A percentile compares a stretch with the other conserved stretches of the same genome.
These are phyloP conservation scores for Prunella fulvescens DNA, from an alignment of 2,113 vertebrate genomes.

Conservation along the genomic window DNA sequence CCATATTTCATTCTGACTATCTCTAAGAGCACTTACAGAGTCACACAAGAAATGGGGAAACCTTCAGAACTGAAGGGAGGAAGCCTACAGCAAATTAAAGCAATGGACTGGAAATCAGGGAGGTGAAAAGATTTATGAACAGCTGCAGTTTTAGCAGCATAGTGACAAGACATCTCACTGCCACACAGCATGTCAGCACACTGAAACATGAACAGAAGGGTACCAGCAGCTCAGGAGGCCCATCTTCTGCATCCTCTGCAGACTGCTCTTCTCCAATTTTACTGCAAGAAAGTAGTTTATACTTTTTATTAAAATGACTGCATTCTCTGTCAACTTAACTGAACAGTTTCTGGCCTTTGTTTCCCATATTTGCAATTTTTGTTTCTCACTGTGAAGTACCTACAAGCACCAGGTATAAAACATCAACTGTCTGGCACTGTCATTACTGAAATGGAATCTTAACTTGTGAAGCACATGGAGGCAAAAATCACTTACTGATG, in stretches of 20 bases:
- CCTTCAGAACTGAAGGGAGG: neutral
- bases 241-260: slow-evolving; percentile 92
- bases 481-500: neutral
- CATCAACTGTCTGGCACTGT: neutral
- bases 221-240: slow-evolving; percentile 91
- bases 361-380: neutral
- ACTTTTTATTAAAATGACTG: neutral
- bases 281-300: slow-evolving; percentile 65
- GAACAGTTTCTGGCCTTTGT: neutral
- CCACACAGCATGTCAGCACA: neutral
- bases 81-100: neutral
- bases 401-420: neutral
- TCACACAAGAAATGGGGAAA: neutral
- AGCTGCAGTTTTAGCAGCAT: neutral
- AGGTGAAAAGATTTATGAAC: neutral
- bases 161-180: neutral
- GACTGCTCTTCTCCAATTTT: slow-evolving; percentile 96
- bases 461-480: neutral
- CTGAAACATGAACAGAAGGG: neutral
- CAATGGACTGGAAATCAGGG: neutral
- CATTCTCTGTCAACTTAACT: neutral
- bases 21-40: neutral
- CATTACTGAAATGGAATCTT: neutral
- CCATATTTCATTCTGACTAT: neutral
- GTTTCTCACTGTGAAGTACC: neutral